Conservation (phyloP, 1,140 invertebrate genomes). For the Holcopasites calliopsidis region DNA sequence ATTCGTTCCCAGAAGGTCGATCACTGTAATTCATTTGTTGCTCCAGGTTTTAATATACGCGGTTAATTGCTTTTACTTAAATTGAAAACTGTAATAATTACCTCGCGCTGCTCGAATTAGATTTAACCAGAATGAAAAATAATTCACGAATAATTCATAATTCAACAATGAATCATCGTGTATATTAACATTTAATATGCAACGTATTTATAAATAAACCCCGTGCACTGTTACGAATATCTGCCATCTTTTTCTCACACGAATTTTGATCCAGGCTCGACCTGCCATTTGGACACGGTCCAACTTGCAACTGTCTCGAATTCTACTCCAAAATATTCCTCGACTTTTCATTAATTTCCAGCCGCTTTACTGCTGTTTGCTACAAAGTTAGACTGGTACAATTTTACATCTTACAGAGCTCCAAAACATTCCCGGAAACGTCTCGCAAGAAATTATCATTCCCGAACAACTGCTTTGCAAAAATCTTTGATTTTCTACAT, state of each 20-base stretch:
- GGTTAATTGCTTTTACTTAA: not conserved
- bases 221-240: not conserved
- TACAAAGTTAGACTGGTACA: not conserved
- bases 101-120: not conserved
- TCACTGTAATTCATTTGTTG: not conserved
- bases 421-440: not conserved
- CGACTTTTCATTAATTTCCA: not conserved
- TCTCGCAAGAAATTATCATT: not conserved
- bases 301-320: not conserved
- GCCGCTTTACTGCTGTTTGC: not conserved
- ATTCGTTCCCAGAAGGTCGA: not conserved
- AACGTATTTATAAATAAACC: slow-evolving; percentile 18
- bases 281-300: slow-evolving; percentile 9
- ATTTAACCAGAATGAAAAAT: too few species aligned
- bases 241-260: not conserved
- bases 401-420: not conserved
- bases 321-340: not conserved
- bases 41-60: not conserved
- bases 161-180: too few species aligned
- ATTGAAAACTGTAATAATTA: not conserved
- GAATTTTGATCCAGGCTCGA: slow-evolving; percentile 12
- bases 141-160: too few species aligned
- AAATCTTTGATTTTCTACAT: not conserved
- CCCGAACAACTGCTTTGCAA: not conserved
- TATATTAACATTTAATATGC: too few species aligned